Percentiles rank a stretch among this genome's conserved stretches.
phyloP scores from a whole-genome alignment of 2,797 vertebrate species.

The Lepus townsendii region DNA sequence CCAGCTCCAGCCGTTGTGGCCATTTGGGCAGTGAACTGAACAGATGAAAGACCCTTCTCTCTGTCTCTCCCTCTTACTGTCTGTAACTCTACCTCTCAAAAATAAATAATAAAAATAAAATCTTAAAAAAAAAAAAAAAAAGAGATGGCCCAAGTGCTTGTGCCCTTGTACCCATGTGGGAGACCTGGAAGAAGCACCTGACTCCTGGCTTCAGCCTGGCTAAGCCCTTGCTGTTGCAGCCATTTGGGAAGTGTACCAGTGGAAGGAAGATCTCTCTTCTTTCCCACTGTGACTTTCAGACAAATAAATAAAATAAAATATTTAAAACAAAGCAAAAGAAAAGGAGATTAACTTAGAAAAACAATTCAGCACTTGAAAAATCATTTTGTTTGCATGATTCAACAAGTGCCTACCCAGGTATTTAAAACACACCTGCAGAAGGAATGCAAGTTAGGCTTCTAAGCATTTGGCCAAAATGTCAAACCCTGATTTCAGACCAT shows the following conservation, averaged over 20 bases:
- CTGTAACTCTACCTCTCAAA: no score
- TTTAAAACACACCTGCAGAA: conserved; percentile 76
- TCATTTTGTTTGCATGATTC: conserved; percentile 69
- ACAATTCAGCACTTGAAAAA: conserved; percentile 61
- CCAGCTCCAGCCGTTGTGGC: no score
- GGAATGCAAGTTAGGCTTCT: conserved; percentile 65
- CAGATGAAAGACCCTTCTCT: no score
- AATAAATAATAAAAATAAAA: background rate
- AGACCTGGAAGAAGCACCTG: no score
- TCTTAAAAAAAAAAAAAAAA: conserved; percentile 68
- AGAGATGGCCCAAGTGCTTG: background rate
- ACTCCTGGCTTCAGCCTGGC: no score
- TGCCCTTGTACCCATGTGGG: no score
- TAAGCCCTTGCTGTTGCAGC: no score
- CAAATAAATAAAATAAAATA: background rate
- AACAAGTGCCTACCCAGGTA: conserved; percentile 74
- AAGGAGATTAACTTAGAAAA: conserved; percentile 65
- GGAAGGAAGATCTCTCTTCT: no score
- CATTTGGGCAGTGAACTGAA: no score
- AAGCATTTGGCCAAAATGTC: conserved; percentile 60
- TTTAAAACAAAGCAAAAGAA: conserved; percentile 68
- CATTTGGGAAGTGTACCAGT: no score
- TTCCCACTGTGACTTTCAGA: no score
- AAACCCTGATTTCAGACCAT: conserved; percentile 41
- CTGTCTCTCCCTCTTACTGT: no score